Percentiles rank a stretch among this genome's conserved stretches.
Evolutionary conservation across 2,113 vertebrate genomes (phyloP).

Genomic region (Helogale parvula): DNA sequence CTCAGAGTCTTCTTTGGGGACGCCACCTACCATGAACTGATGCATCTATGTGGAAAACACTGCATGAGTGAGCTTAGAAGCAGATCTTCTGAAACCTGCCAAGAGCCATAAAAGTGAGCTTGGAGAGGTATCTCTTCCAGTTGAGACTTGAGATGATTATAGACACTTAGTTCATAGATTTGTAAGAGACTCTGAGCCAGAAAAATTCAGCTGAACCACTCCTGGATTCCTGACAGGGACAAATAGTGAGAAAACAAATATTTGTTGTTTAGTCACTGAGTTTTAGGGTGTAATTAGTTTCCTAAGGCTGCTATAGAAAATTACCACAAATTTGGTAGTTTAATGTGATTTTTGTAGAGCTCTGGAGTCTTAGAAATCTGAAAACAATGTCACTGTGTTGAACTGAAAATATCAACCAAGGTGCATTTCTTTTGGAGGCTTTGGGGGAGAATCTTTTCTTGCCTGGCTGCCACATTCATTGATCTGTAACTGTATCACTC

Average conservation of each 20-base stretch:
- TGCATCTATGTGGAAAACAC: not conserved
- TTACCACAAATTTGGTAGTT: not conserved
- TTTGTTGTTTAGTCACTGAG: not conserved
- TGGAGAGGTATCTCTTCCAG: not conserved
- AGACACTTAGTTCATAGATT: not conserved
- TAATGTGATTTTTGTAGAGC: not conserved
- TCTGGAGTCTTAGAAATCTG: not conserved
- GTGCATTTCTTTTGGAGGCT: not conserved
- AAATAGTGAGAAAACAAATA: not conserved
- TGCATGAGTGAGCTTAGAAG: not conserved
- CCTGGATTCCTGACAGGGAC: not conserved
- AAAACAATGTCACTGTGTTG: not conserved
- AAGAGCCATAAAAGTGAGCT: not conserved
- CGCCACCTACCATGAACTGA: not conserved
- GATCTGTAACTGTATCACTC: not conserved
- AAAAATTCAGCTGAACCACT: not conserved
- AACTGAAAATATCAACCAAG: not conserved
- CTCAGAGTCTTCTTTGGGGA: not conserved
- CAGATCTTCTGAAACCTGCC: not conserved
- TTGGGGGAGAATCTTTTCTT: not conserved
- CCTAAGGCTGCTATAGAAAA: not conserved
- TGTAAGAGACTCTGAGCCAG: not conserved
- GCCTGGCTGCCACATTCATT: not conserved
- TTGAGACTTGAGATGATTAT: not conserved
- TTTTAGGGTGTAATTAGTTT: not conserved